Percentiles rank a stretch among this genome's conserved stretches.
Conservation (phyloP, 2,888 invertebrate genomes). For the Norana najaformis region DNA sequence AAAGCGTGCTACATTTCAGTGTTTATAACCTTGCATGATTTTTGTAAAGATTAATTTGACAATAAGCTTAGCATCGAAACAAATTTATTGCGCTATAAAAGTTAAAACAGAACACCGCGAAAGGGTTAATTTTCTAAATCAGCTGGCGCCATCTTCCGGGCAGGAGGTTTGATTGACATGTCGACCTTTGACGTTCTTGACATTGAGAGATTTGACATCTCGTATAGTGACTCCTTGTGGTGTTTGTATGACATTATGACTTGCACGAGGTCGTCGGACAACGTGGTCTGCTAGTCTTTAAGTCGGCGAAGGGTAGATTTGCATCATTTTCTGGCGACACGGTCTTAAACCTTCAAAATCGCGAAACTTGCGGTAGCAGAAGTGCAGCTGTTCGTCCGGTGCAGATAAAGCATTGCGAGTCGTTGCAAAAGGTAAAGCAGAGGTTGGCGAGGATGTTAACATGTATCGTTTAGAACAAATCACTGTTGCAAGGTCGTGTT, state of each 20-base stretch:
- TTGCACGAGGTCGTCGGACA: slow-evolving; percentile 5
- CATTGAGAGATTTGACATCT: slow-evolving; percentile 13
- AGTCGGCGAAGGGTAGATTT: background rate
- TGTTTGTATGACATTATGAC: slow-evolving; percentile 13
- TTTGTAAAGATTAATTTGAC: too few relatives aligned
- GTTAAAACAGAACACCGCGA: background rate
- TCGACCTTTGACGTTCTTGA: slow-evolving; percentile 13
- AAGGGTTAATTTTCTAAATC: slow-evolving; percentile 13
- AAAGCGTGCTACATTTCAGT: too few relatives aligned
- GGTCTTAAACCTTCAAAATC: background rate
- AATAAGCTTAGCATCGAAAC: too few relatives aligned
- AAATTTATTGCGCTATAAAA: background rate
- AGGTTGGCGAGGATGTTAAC: background rate
- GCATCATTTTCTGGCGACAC: slow-evolving; percentile 13
- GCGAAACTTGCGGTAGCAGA: background rate
- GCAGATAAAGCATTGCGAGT: background rate
- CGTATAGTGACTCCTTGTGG: slow-evolving; percentile 4
- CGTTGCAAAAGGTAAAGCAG: background rate
- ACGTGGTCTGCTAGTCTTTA: background rate
- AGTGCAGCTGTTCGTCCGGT: background rate
- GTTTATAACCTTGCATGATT: too few relatives aligned
- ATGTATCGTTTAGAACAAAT: background rate
- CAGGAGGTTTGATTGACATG: slow-evolving; percentile 1
- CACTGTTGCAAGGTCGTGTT: slow-evolving; percentile 5
- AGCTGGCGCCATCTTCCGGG: slow-evolving; percentile 13